Evolutionary conservation across 2,113 vertebrate genomes (phyloP), one percentile per base, ranked within the genome.

Genomic region (Sylvia atricapilla): DNA sequence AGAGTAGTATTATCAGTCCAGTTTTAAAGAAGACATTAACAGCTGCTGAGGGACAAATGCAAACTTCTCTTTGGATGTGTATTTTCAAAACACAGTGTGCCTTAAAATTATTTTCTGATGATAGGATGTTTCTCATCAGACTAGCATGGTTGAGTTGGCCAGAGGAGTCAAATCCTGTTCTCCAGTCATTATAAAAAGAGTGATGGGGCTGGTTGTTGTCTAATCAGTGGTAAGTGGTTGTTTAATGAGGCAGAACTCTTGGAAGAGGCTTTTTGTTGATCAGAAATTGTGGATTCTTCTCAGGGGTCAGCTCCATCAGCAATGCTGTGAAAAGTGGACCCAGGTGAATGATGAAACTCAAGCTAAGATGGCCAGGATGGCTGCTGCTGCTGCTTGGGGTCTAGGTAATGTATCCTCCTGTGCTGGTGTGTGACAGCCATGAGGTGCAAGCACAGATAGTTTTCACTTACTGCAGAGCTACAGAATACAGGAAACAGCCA

Each of bases 351-450:
- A 99, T 84, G 99, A 99, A 87, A 99, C 99, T 15, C 99, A 99
- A 92, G 99, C 99, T 60, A 99, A 99, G 97, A 99, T 99, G 99
- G 99, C 99, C 10, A 98, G 99, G 35, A 99, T 99, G 99, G 99
- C 99, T n/a, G 99, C 99, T 3, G 99, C 99, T 10, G 99, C 99
- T 5, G 99, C 99, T 1, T 99, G 99, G 99, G 99, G 99, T 41
- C 98, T 99, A 95, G 99, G 99, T 99, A 97, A 98, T 15, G 72
- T 66, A 60, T 79, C 62, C 74, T 53, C 16, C 25, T 53, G 31
- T 60, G 73, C 19, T 18, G 18, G 58, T 5, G 0, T 69, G 12
- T 8, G 16, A 11, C 59, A 85, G 52, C 30, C 78, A 8, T 5
- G 4, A 0, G 24, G 7, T 11, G 22, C 47, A 56, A 35, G 41